A percentile compares a stretch with the other conserved stretches of the same genome.
Evolutionary conservation across 2,113 vertebrate species (phyloP).

Genomic region (Bubo blakistoni): DNA sequence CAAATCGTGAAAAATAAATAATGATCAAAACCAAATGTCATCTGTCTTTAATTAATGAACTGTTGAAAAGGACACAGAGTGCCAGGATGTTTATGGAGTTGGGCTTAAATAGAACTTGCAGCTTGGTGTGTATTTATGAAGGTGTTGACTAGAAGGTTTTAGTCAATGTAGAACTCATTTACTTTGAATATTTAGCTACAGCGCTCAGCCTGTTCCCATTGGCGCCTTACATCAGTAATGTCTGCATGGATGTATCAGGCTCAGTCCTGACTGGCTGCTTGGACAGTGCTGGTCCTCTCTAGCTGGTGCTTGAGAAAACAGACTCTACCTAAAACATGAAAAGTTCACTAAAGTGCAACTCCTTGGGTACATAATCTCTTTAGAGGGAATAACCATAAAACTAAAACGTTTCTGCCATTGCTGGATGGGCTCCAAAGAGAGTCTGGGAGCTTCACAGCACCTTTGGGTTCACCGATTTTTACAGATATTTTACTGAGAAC

Average conservation of each 20-base stretch:
- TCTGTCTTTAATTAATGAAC: conserved; percentile 61
- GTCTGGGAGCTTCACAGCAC: neutral
- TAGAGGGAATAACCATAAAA: neutral
- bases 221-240: neutral
- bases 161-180: neutral
- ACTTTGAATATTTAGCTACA: neutral
- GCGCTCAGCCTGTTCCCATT: neutral
- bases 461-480: conserved; percentile 21
- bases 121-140: conserved; percentile 24
- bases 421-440: neutral
- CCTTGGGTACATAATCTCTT: neutral
- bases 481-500: neutral
- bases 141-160: conserved; percentile 31
- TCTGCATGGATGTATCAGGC: neutral
- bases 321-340: neutral
- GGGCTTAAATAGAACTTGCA: conserved; percentile 25
- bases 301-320: neutral
- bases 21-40: conserved; percentile 66
- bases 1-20: conserved; percentile 56
- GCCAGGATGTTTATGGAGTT: conserved; percentile 44
- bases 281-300: neutral
- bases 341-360: neutral
- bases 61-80: conserved; percentile 56
- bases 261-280: neutral
- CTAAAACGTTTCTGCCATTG: neutral